Conservation (phyloP, 1,140 invertebrate genomes). For the Parapsyche elsis region DNA sequence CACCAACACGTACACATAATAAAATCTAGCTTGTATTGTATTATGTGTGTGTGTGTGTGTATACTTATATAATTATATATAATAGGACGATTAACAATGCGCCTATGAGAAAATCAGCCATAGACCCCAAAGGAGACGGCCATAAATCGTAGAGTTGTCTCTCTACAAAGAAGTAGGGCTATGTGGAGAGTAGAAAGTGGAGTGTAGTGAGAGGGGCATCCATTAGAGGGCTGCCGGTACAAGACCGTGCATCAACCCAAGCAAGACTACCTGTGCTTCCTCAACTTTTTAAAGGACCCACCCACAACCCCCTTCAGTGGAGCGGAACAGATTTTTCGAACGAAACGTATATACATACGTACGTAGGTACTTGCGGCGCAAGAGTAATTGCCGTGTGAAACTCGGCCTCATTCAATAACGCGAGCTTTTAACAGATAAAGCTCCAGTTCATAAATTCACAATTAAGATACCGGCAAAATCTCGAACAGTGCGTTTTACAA, state of each 20-base stretch:
- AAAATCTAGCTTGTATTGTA: not conserved
- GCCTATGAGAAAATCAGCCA: constrained; percentile 43
- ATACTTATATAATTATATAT: constrained; percentile 34
- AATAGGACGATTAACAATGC: constrained; percentile 34
- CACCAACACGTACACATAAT: not conserved
- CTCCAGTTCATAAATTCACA: constrained; percentile 23
- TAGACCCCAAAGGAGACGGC: constrained; percentile 52
- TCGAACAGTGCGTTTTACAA: not conserved
- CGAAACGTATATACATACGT: not conserved
- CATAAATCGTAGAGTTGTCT: constrained; percentile 53
- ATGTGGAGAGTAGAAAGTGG: constrained; percentile 17
- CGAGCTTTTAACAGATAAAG: constrained; percentile 20
- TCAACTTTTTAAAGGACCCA: constrained; percentile 15
- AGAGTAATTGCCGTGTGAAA: constrained; percentile 28
- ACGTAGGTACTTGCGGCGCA: not conserved
- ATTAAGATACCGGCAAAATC: constrained; percentile 36
- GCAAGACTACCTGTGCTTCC: constrained; percentile 35
- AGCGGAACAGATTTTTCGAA: not conserved
- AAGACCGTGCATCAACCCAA: constrained; percentile 46
- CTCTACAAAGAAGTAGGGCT: constrained; percentile 49
- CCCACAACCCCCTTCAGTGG: not conserved
- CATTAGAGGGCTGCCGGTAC: constrained; percentile 48
- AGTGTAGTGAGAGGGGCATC: constrained; percentile 43
- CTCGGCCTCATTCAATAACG: constrained; percentile 14
- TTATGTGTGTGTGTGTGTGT: not conserved